Evolutionary conservation across 2,797 vertebrate genomes (phyloP).

Genomic region (Emys orbicularis): DNA sequence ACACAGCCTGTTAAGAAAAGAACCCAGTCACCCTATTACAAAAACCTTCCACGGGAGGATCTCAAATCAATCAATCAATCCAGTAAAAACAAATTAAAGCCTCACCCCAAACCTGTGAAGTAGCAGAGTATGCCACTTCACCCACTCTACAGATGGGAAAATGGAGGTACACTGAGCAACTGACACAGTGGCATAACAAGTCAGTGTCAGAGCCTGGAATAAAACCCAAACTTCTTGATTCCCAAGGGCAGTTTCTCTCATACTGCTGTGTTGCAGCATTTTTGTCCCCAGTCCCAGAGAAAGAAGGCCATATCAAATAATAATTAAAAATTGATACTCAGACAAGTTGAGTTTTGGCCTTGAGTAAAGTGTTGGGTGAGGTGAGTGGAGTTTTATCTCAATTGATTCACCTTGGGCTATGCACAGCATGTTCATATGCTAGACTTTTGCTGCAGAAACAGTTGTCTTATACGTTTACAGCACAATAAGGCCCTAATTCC

Average conservation of each 20-base stretch:
- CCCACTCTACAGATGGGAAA: neutral
- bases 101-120: neutral
- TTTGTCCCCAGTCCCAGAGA: neutral
- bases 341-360: neutral
- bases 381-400: neutral
- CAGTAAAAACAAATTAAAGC: neutral
- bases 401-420: neutral
- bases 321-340: neutral
- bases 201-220: neutral
- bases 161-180: neutral
- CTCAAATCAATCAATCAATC: neutral
- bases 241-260: neutral
- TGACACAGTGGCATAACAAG: neutral
- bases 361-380: neutral
- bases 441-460: neutral
- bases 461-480: neutral
- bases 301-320: neutral
- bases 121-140: neutral
- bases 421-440: neutral
- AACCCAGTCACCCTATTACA: neutral
- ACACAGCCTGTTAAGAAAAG: neutral
- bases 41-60: neutral
- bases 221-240: neutral
- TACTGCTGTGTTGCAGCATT: neutral
- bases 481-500: neutral